Conservation (phyloP, 2,797 vertebrate genomes). For the Aselliscus stoliczkanus region DNA sequence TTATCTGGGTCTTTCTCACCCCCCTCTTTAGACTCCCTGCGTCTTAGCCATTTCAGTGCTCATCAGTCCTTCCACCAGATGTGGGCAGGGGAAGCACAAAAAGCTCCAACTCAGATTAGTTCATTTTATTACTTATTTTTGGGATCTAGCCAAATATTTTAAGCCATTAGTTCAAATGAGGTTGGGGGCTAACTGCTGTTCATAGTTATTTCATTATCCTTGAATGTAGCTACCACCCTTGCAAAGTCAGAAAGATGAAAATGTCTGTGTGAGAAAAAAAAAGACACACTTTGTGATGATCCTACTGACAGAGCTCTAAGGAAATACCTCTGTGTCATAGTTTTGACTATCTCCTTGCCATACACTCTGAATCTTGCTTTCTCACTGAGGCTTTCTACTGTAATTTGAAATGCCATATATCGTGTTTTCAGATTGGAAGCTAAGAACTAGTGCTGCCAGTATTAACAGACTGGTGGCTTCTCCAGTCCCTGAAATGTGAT, state of each 20-base stretch:
- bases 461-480: background rate
- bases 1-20: background rate
- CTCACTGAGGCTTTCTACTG: background rate
- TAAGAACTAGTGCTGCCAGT: background rate
- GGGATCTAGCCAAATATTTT: constrained; percentile 13
- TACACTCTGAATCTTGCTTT: background rate
- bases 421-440: background rate
- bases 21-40: background rate
- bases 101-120: background rate
- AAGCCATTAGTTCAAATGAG: background rate
- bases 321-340: background rate
- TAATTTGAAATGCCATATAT: background rate
- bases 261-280: background rate
- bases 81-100: background rate
- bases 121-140: background rate
- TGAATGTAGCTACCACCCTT: background rate
- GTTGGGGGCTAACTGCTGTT: background rate
- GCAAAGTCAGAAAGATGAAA: background rate
- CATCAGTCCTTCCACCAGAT: background rate
- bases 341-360: background rate
- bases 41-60: background rate
- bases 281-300: background rate
- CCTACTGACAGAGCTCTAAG: background rate
- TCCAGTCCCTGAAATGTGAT: background rate
- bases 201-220: background rate